Conservation (phyloP, 2,888 invertebrate genomes). For the Alsophila aescularia region DNA sequence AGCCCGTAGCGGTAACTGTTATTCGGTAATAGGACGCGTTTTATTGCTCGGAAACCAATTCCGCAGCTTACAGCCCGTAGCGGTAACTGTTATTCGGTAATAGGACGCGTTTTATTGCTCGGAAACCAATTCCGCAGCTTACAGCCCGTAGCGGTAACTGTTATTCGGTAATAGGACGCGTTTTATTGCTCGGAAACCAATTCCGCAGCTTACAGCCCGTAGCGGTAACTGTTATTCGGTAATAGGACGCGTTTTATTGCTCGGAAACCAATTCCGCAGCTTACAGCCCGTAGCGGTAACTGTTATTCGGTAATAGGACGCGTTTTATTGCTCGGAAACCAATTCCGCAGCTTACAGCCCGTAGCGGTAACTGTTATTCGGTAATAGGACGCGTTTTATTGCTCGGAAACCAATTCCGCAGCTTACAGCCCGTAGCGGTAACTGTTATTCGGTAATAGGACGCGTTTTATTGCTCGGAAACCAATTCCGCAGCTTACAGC, state of each 20-base stretch:
- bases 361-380: conserved; percentile 26
- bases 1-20: conserved; percentile 23
- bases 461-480: conserved; percentile 14
- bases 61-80: conserved; percentile 10
- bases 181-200: conserved; percentile 15
- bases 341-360: conserved; percentile 2
- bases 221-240: conserved; percentile 26
- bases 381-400: conserved; percentile 19
- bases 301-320: conserved; percentile 22
- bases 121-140: conserved; percentile 6
- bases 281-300: conserved; percentile 18
- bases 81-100: conserved; percentile 25
- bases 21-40: conserved; percentile 19
- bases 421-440: conserved; percentile 15
- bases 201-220: conserved; percentile 5
- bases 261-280: conserved; percentile 5
- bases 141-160: conserved; percentile 20
- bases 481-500: conserved; percentile 3
- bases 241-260: conserved; percentile 18
- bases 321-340: conserved; percentile 14
- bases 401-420: conserved; percentile 4
- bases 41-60: conserved; percentile 14
- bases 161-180: conserved; percentile 20
- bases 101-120: conserved; percentile 15
- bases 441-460: conserved; percentile 24